These are phyloP conservation scores for Andrena dorsata DNA, from an alignment of 2,888 invertebrate species.

Conservation along the genomic window DNA sequence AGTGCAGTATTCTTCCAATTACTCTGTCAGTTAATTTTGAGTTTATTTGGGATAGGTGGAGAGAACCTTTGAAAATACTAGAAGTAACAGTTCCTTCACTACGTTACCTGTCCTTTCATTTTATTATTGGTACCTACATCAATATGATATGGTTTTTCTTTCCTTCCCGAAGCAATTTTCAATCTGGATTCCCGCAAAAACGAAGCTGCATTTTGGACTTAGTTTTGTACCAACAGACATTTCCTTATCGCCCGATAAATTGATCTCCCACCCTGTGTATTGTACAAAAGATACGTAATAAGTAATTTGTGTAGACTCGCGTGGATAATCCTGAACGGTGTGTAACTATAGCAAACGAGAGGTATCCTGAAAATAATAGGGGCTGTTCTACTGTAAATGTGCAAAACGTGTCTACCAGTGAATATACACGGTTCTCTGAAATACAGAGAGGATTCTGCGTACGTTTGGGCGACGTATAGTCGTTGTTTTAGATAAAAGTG, in stretches of 20 bases:
- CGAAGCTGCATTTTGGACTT: neutral
- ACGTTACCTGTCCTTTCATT: too few species aligned
- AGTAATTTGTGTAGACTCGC: slow-evolving; percentile 39
- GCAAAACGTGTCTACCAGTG: slow-evolving; percentile 50
- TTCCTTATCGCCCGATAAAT: neutral
- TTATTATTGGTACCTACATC: too few species aligned
- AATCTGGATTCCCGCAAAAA: too few species aligned
- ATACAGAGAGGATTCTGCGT: neutral
- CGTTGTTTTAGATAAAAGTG: neutral
- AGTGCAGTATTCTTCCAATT: too few species aligned
- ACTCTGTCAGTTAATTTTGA: too few species aligned
- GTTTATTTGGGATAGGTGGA: too few species aligned
- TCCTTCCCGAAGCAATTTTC: too few species aligned
- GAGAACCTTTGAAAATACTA: too few species aligned
- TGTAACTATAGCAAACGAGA: slow-evolving; percentile 31
- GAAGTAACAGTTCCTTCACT: too few species aligned
- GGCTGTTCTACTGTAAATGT: slow-evolving; percentile 34
- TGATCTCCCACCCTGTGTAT: slow-evolving; percentile 1
- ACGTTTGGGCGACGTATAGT: neutral
- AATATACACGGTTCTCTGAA: neutral
- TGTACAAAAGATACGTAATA: slow-evolving; percentile 36
- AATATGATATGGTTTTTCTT: too few species aligned
- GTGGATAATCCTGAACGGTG: slow-evolving; percentile 35
- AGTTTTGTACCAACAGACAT: neutral
- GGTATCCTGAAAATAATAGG: slow-evolving; percentile 24